Conservation (phyloP, 2,888 invertebrate species). For the Macropis europaea region DNA sequence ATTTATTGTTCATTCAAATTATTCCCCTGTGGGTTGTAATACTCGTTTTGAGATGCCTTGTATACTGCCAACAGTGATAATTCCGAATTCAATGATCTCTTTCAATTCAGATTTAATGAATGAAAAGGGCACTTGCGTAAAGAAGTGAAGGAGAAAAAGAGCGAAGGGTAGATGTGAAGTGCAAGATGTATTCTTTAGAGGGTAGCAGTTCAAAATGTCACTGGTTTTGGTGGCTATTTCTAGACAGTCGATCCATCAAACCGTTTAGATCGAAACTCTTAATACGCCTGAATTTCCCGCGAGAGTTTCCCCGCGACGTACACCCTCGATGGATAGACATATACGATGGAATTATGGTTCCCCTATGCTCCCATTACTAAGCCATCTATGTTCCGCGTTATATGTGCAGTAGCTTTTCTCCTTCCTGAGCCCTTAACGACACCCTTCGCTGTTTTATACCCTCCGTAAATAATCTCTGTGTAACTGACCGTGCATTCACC, state of each 20-base stretch:
- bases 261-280: slow-evolving; percentile 56
- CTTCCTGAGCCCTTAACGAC: slow-evolving; percentile 44
- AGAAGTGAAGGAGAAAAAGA: background rate
- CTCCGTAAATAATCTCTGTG: slow-evolving; percentile 59
- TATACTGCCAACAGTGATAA: no score
- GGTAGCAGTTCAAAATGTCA: slow-evolving; percentile 4
- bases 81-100: no score
- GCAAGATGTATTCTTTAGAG: slow-evolving; percentile 3
- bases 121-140: no score
- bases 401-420: slow-evolving; percentile 19
- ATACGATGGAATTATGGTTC: slow-evolving; percentile 74
- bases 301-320: slow-evolving; percentile 54
- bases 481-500: slow-evolving; percentile 19
- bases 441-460: slow-evolving; percentile 35
- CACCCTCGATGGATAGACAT: slow-evolving; percentile 63
- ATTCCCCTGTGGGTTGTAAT: no score
- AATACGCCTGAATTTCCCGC: slow-evolving; percentile 70
- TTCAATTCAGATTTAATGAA: no score
- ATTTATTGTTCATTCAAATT: no score
- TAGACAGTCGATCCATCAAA: slow-evolving; percentile 65
- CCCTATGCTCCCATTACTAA: slow-evolving; percentile 72
- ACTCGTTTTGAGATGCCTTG: no score
- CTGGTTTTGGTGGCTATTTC: slow-evolving; percentile 47
- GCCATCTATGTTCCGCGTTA: slow-evolving; percentile 58
- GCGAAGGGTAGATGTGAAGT: background rate